Conservation (phyloP, 2,888 invertebrate species). For the Melipona beecheii region DNA sequence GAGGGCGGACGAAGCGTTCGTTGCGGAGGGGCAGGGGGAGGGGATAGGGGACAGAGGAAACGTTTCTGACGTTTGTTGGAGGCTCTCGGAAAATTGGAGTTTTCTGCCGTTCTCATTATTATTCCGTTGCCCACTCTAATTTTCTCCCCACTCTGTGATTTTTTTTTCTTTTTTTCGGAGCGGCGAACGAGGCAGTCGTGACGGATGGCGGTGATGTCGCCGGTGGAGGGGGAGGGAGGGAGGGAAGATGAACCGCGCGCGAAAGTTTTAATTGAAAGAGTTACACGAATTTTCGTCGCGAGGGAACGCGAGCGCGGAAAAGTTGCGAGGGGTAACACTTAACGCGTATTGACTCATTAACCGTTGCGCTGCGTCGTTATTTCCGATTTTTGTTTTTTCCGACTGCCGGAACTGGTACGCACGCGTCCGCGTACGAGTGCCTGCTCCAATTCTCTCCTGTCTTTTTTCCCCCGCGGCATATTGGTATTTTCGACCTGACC, state of each 20-base stretch:
- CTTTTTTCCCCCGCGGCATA: background rate
- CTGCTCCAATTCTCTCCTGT: background rate
- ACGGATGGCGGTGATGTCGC: too few relatives aligned
- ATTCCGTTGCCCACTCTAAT: conserved; percentile 59
- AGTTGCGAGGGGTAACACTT: conserved; percentile 50
- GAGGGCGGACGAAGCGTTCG: background rate
- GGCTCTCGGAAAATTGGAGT: conserved; percentile 27
- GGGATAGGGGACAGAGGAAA: background rate
- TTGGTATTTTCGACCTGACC: background rate
- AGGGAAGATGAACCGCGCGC: conserved; percentile 61
- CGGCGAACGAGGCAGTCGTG: background rate
- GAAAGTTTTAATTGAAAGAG: conserved; percentile 74
- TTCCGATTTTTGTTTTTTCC: conserved; percentile 37
- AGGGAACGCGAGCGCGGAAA: conserved; percentile 38
- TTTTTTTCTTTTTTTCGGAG: conserved; percentile 24
- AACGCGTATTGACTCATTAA: conserved; percentile 58
- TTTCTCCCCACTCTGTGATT: conserved; percentile 22
- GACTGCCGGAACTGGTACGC: background rate
- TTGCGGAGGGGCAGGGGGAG: background rate
- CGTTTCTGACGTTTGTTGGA: background rate
- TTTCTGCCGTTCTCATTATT: conserved; percentile 63
- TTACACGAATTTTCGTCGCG: conserved; percentile 62
- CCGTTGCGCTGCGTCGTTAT: conserved; percentile 47
- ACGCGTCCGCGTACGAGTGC: background rate
- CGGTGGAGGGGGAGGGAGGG: conserved; percentile 1